Evolutionary conservation across 2,888 invertebrate species (phyloP).

Genomic region (Maniola hyperantus): DNA sequence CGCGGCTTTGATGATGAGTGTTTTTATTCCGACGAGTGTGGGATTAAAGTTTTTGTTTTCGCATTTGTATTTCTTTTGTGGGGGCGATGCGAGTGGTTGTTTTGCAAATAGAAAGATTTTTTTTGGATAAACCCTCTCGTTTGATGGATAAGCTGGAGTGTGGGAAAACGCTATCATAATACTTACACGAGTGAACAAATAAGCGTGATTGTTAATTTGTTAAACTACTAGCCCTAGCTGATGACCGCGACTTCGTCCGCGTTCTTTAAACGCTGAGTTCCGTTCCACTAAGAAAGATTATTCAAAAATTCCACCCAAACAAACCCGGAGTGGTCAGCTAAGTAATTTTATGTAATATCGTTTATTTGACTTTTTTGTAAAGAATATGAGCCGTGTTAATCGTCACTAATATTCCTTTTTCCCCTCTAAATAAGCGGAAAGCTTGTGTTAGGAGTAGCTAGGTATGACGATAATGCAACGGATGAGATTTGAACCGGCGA

Average conservation of each 20-base stretch:
- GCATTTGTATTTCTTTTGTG: slow-evolving; percentile 62
- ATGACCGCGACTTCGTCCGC: not conserved
- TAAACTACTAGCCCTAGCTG: not conserved
- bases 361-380: too few relatives aligned
- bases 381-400: too few relatives aligned
- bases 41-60: slow-evolving; percentile 70
- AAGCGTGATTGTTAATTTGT: not conserved
- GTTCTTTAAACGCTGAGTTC: too few relatives aligned
- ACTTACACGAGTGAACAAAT: not conserved
- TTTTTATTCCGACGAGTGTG: slow-evolving; percentile 55
- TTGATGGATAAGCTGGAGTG: slow-evolving; percentile 7
- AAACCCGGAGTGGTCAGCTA: too few relatives aligned
- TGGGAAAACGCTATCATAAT: slow-evolving; percentile 11
- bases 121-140: slow-evolving; percentile 29
- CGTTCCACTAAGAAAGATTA: too few relatives aligned
- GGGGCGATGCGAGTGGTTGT: slow-evolving; percentile 49
- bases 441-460: too few relatives aligned
- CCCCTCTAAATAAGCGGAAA: too few relatives aligned
- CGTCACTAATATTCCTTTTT: too few relatives aligned
- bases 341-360: too few relatives aligned
- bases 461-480: too few relatives aligned
- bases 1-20: slow-evolving; percentile 76
- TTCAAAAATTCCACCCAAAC: too few relatives aligned
- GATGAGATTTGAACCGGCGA: too few relatives aligned
- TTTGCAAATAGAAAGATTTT: slow-evolving; percentile 53